A percentile compares a stretch with the other conserved stretches of the same genome.
Conservation (phyloP, 92 coral and sea anemone genomes). For the Bergia sp. region DNA sequence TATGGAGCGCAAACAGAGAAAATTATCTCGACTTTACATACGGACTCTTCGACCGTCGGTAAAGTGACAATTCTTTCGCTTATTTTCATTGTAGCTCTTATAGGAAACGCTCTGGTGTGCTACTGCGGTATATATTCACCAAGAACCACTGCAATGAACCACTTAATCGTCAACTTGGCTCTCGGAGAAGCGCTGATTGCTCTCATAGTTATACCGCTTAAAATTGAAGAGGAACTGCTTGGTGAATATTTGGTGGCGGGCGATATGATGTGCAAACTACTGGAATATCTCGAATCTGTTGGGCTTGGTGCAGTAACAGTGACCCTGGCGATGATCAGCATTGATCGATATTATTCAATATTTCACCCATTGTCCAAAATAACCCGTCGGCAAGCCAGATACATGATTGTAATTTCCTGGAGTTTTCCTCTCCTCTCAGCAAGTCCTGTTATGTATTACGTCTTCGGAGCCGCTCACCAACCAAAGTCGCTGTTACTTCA, state of each 20-base stretch:
- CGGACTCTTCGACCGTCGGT: constrained; percentile 67
- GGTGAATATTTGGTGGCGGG: constrained; percentile 70
- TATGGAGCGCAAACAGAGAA: constrained; percentile 20
- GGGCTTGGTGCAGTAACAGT: constrained; percentile 85
- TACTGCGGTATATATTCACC: constrained; percentile 94
- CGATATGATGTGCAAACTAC: constrained; percentile 74
- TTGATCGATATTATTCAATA: constrained; percentile 88
- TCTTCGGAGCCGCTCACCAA: constrained; percentile 83
- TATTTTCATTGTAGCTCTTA: constrained; percentile 68
- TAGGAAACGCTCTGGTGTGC: constrained; percentile 87
- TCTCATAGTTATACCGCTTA: constrained; percentile 77
- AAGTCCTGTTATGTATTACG: constrained; percentile 88
- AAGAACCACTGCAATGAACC: constrained; percentile 95
- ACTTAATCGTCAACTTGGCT: constrained; percentile 92
- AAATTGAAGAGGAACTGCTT: constrained; percentile 75
- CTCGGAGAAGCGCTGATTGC: constrained; percentile 85
- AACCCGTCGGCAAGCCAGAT: constrained; percentile 91
- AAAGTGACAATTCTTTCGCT: constrained; percentile 77
- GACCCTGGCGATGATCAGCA: constrained; percentile 80
- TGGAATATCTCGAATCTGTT: constrained; percentile 90
- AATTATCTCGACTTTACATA: constrained; percentile 1
- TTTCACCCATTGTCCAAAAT: constrained; percentile 87
- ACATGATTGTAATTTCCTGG: constrained; percentile 97
- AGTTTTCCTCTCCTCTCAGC: constrained; percentile 87
- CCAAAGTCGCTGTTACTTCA: constrained; percentile 72